phyloP scores from a whole-genome alignment of 2,888 invertebrate genomes.

The Gisinianus flammeolus region DNA sequence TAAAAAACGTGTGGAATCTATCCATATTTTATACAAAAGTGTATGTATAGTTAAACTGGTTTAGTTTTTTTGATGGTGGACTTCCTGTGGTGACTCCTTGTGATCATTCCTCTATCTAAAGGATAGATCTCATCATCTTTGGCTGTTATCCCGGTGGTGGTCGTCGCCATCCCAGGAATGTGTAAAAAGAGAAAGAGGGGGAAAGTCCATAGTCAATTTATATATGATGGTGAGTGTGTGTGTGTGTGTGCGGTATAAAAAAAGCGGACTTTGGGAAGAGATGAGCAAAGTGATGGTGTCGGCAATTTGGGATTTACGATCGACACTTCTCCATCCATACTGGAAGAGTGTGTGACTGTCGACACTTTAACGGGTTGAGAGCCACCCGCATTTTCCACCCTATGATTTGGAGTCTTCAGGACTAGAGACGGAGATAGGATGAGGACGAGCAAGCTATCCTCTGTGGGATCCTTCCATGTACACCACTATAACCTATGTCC shows the following conservation, averaged over 20 bases:
- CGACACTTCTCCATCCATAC: slow-evolving; percentile 45
- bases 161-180: background rate
- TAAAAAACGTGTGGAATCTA: background rate
- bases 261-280: slow-evolving; percentile 33
- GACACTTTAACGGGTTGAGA: slow-evolving; percentile 22
- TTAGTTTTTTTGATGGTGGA: background rate
- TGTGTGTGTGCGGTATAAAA: background rate
- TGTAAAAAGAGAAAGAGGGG: background rate
- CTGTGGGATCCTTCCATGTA: background rate
- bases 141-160: background rate
- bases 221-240: background rate
- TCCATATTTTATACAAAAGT: background rate
- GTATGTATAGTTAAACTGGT: background rate
- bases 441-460: too few species aligned
- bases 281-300: slow-evolving; percentile 49
- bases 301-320: slow-evolving; percentile 53
- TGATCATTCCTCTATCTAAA: slow-evolving; percentile 7
- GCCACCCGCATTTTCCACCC: slow-evolving; percentile 21
- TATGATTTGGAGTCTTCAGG: background rate
- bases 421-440: too few species aligned
- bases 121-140: slow-evolving; percentile 35
- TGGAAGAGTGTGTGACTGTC: slow-evolving; percentile 9
- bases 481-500: background rate
- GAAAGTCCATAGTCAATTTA: slow-evolving; percentile 21
- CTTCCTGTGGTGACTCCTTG: slow-evolving; percentile 15